These are phyloP conservation scores for Heterotis niloticus DNA, from an alignment of 2,113 vertebrate genomes.

Conservation along the genomic window DNA sequence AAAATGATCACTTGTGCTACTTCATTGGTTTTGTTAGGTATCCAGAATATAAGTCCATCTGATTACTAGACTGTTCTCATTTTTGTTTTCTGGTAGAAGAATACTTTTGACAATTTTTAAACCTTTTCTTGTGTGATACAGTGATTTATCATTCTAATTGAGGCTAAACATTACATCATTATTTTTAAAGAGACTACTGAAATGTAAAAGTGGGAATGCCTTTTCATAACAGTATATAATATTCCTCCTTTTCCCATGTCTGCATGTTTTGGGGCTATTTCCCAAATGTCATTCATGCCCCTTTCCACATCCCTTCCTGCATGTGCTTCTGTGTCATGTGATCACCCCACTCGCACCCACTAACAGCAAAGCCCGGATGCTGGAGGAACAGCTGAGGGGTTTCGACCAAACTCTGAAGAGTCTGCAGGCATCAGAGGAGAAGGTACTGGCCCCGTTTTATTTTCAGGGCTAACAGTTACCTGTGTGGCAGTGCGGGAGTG, in stretches of 20 bases:
- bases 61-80: background rate
- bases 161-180: background rate
- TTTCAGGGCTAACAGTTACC: conserved; percentile 6
- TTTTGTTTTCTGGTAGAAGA: too few species aligned
- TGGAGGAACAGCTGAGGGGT: conserved; percentile 82
- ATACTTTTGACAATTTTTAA: background rate
- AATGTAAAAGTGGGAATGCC: conserved; percentile 40
- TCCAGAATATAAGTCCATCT: too few species aligned
- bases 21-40: too few species aligned
- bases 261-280: conserved; percentile 32
- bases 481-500: background rate
- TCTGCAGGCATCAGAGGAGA: conserved; percentile 83
- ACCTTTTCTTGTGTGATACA: background rate
- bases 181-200: background rate
- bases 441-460: conserved; percentile 69
- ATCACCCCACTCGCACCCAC: conserved; percentile 46
- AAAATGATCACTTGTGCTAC: too few species aligned
- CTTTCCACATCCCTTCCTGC: conserved; percentile 42
- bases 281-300: conserved; percentile 15
- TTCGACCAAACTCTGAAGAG: conserved; percentile 88
- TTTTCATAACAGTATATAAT: conserved; percentile 22
- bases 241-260: conserved; percentile 19
- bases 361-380: conserved; percentile 81
- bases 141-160: background rate
- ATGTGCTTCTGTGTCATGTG: conserved; percentile 57